Evolutionary conservation across 2,797 vertebrate species (phyloP).

Genomic region (Periparus ater): DNA sequence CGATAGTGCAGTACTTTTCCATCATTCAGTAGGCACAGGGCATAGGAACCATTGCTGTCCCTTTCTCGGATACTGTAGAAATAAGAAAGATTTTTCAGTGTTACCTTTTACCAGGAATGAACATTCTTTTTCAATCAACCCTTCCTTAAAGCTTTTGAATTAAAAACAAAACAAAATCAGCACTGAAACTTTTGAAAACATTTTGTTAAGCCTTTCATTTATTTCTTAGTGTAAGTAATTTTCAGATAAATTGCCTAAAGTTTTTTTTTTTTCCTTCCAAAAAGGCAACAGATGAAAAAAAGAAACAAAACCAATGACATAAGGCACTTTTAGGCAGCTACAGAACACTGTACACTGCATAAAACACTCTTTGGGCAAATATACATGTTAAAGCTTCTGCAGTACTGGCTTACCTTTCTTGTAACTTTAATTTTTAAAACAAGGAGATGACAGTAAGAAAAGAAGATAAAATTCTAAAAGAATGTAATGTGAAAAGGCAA

Average conservation of each 20-base stretch:
- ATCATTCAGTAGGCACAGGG: constrained; percentile 90
- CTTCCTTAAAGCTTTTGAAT: background rate
- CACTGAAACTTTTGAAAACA: background rate
- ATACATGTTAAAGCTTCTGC: background rate
- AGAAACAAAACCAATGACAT: background rate
- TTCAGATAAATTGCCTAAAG: background rate
- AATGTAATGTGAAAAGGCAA: background rate
- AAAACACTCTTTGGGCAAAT: background rate
- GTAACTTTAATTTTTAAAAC: background rate
- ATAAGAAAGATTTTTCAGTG: background rate
- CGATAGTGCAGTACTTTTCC: constrained; percentile 92
- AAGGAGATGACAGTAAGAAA: background rate
- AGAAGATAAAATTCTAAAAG: background rate
- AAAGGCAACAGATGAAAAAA: background rate
- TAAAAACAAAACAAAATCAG: background rate
- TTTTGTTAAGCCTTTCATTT: background rate
- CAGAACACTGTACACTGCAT: background rate
- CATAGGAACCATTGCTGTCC: constrained; percentile 87
- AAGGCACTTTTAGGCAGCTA: background rate
- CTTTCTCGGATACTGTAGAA: constrained; percentile 87
- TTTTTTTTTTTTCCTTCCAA: background rate
- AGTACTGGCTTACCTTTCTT: background rate
- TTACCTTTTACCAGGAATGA: background rate
- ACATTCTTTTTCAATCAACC: background rate
- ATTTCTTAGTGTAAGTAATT: background rate